Evolutionary conservation across 2,113 vertebrate species (phyloP).

Genomic region (human): DNA sequence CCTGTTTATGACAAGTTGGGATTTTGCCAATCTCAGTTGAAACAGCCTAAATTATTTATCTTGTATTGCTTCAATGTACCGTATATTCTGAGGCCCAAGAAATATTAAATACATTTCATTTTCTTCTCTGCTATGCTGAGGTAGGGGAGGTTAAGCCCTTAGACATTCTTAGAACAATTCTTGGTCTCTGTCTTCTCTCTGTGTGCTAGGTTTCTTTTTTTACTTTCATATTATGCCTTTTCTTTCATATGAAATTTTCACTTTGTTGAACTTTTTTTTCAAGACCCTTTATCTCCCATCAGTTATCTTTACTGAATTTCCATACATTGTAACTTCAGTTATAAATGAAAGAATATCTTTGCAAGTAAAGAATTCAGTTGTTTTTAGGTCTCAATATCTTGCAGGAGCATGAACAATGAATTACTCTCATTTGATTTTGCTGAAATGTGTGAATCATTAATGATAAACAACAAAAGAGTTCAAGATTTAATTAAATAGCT

Average conservation of each 20-base stretch:
- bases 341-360: constrained; percentile 64
- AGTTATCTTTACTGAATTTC: constrained; percentile 70
- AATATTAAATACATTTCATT: constrained; percentile 83
- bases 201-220: constrained; percentile 34
- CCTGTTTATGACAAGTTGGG: constrained; percentile 82
- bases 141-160: constrained; percentile 81
- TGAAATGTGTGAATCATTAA: constrained; percentile 1
- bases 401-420: constrained; percentile 1
- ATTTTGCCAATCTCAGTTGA: constrained; percentile 83
- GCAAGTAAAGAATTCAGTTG: constrained; percentile 49
- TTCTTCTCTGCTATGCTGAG: constrained; percentile 73
- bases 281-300: constrained; percentile 51
- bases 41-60: constrained; percentile 87
- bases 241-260: constrained; percentile 78
- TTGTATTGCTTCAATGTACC: constrained; percentile 80
- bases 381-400: constrained; percentile 43
- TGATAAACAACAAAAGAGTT: constrained; percentile 15
- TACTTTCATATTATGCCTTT: constrained; percentile 54
- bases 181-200: constrained; percentile 55
- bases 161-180: constrained; percentile 78
- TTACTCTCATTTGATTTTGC: constrained; percentile 28
- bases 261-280: constrained; percentile 59
- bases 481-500: background rate
- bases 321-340: constrained; percentile 33
- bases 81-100: constrained; percentile 81